Base-by-base conservation (phyloP, 2,113 vertebrate species). In the Eclectus roratus region DNA sequence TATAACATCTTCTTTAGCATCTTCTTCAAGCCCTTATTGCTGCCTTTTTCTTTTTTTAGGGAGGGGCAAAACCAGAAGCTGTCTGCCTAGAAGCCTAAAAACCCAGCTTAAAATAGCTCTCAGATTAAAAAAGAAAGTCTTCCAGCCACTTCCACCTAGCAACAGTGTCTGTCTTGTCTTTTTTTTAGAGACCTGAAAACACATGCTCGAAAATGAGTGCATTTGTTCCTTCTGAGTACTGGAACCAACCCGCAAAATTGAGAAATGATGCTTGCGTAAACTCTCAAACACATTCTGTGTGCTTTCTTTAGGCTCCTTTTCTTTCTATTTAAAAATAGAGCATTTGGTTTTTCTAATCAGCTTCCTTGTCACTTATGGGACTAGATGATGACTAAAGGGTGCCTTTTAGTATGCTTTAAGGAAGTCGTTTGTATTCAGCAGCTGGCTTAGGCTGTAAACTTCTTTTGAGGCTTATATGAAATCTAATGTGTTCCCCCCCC, bases 141-240 rank as follows among this genome's bases (percentile, higher is more conserved):
- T 94, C 69, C 89, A 96, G 80, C 94, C 47, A 81, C 86, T 96
- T 96, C 91, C 78, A 96, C 95, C 93, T 97, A 97, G 95, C 96
- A 97, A 97, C 96, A 96, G 91, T 46, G 43, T 63, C 58, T 90
- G 1, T 28, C 17, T 47, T 47, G 20, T 55, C 52, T 44, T 35
- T 47, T 41, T 37, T 53, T 39, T 43, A 19, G 15, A n/a, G 80
- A 84, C 83, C 83, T 94, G 89, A 93, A 94, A 92, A 94, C 69
- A 86, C 80, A 61, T 44, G 50, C 83, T 96, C 0, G 0, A 74
- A 94, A 95, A 81, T 61, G 86, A 96, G 79, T 80, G 23, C 92
- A 69, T 94, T 92, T 95, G 43, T 94, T 93, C 89, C 89, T 96
- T 94, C 84, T 93, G 93, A 35, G 35, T 64, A 25, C 65, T 94